These are phyloP conservation scores for Heliconius ismenius DNA, from an alignment of 2,888 invertebrate genomes.

Conservation along the genomic window DNA sequence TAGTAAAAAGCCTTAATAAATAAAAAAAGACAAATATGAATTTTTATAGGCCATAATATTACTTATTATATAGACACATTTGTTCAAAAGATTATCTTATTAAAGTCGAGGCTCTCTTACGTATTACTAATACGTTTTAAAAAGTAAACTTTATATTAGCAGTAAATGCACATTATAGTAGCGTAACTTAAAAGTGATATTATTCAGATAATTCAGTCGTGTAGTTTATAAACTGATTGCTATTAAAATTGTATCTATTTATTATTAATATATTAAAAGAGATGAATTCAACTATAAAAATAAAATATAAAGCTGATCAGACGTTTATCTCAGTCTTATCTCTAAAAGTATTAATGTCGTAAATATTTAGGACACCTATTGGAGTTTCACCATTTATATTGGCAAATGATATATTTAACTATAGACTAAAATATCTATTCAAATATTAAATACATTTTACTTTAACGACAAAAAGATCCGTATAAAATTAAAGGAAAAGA, in stretches of 20 bases:
- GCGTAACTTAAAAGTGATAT: conserved; percentile 10
- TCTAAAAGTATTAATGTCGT: conserved; percentile 48
- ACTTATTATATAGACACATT: conserved; percentile 7
- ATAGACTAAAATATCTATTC: conserved; percentile 36
- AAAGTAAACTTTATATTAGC: conserved; percentile 22
- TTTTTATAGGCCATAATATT: conserved; percentile 2
- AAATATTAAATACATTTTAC: conserved; percentile 31
- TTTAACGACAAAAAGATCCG: conserved; percentile 29
- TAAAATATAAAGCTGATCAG: conserved; percentile 49
- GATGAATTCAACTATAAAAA: conserved; percentile 26
- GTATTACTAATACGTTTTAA: conserved; percentile 10
- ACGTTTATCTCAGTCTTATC: conserved; percentile 54
- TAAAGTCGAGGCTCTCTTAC: conserved; percentile 21
- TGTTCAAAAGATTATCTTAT: conserved; percentile 7
- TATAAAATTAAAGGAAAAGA: conserved; percentile 31
- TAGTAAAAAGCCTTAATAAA: conserved; percentile 3
- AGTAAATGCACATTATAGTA: conserved; percentile 18
- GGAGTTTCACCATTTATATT: conserved; percentile 38
- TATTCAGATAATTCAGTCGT: conserved; percentile 25
- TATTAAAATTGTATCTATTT: conserved; percentile 24
- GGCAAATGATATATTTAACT: conserved; percentile 38
- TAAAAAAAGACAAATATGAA: conserved; percentile 1
- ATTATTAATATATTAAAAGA: conserved; percentile 29
- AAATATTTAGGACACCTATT: conserved; percentile 42
- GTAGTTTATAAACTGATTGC: conserved; percentile 12